Conservation (phyloP, 2,113 vertebrate species). For the Callorhinus ursinus region DNA sequence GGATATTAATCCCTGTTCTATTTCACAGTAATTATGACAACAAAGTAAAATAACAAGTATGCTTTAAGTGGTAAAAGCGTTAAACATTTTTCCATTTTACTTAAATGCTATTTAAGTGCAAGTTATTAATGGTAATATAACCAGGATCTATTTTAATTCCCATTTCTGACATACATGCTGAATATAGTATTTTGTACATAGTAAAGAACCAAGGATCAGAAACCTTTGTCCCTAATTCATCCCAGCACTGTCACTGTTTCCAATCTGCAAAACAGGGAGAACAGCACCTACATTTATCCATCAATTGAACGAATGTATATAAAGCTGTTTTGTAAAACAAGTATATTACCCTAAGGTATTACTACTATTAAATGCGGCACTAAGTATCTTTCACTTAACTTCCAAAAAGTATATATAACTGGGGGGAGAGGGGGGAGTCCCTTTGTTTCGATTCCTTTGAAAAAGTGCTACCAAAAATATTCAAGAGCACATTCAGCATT, state of each 20-base stretch:
- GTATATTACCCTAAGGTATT: background rate
- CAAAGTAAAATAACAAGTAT: background rate
- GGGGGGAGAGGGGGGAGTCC: background rate
- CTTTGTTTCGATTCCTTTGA: background rate
- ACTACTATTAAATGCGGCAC: background rate
- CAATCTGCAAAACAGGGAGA: background rate
- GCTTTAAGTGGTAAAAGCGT: background rate
- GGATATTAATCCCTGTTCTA: background rate
- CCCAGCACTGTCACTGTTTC: background rate
- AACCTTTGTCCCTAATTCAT: background rate
- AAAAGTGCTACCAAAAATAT: background rate
- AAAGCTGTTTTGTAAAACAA: background rate
- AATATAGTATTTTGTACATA: background rate
- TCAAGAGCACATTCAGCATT: background rate
- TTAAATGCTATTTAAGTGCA: background rate
- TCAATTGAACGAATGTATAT: background rate
- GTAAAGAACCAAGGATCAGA: background rate
- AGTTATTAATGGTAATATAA: background rate
- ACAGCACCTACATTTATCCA: background rate
- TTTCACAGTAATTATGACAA: slow-evolving; percentile 4
- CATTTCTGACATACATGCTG: background rate
- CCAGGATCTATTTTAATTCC: background rate
- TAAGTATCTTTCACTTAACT: background rate
- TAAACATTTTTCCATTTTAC: background rate
- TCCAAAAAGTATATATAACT: background rate